phyloP scores from a whole-genome alignment of 2,888 invertebrate genomes.

The Hartigia nigra region DNA sequence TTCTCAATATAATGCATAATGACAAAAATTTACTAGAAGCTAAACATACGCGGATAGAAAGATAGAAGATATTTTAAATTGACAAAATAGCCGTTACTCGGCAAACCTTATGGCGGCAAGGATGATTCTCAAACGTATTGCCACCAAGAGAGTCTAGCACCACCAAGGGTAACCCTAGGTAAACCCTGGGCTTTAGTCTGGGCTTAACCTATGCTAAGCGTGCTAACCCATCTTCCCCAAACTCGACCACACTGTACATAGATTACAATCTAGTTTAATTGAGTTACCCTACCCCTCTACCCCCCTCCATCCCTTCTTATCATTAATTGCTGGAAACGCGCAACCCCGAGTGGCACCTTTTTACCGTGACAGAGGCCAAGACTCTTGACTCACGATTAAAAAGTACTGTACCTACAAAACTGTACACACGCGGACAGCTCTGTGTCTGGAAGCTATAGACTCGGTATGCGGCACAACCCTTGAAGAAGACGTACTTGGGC shows the following conservation, averaged over 20 bases:
- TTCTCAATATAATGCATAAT: too few relatives aligned
- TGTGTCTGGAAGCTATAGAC: background rate
- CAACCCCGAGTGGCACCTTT: constrained; percentile 14
- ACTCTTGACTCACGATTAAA: background rate
- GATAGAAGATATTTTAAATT: background rate
- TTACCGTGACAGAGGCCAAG: constrained; percentile 4
- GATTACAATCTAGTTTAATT: constrained; percentile 62
- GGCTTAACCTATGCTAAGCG: constrained; percentile 62
- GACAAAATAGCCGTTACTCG: background rate
- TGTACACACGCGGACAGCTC: background rate
- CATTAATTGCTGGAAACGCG: constrained; percentile 47
- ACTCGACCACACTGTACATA: constrained; percentile 47
- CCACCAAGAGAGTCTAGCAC: constrained; percentile 13
- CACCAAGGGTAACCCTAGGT: constrained; percentile 56
- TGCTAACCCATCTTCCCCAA: constrained; percentile 53
- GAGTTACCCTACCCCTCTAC: constrained; percentile 44
- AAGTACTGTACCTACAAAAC: background rate
- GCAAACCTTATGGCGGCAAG: background rate
- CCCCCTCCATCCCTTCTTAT: too few relatives aligned
- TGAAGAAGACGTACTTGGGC: background rate
- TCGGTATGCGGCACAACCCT: background rate
- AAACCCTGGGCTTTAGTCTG: constrained; percentile 56
- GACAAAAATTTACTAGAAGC: too few relatives aligned
- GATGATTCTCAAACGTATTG: background rate
- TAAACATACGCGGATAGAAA: too few relatives aligned